Percentiles rank a stretch among this genome's conserved stretches.
Evolutionary conservation across 2,113 vertebrate species (phyloP).

Genomic region (Ginglymostoma cirratum): DNA sequence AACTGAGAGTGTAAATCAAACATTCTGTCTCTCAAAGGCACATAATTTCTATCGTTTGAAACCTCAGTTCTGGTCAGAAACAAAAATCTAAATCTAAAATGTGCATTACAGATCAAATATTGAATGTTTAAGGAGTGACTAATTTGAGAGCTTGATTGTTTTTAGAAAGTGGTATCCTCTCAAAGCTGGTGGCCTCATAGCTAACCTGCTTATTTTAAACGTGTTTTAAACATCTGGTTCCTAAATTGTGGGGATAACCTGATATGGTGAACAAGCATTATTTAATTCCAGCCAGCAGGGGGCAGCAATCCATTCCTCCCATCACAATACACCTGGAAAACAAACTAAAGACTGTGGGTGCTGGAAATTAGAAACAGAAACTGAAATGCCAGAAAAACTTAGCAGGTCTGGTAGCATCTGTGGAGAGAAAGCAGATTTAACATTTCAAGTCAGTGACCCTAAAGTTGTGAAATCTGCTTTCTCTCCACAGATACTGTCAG

Average conservation of each 20-base stretch:
- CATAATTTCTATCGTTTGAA: not conserved
- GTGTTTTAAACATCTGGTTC: not conserved
- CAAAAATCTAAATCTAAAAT: not conserved
- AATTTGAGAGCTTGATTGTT: not conserved
- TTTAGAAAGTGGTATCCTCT: not conserved
- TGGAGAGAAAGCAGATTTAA: too few species aligned
- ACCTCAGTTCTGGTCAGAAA: not conserved
- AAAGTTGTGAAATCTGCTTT: too few species aligned
- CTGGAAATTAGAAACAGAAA: too few species aligned
- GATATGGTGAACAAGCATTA: not conserved
- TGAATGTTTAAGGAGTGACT: not conserved
- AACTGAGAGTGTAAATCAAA: not conserved
- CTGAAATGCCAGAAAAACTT: too few species aligned
- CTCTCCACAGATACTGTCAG: too few species aligned
- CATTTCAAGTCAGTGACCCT: too few species aligned
- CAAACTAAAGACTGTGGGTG: too few species aligned
- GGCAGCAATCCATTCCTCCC: not conserved
- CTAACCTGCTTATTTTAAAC: not conserved
- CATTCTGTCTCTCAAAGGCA: not conserved
- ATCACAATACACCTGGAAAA: not conserved
- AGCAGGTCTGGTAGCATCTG: too few species aligned
- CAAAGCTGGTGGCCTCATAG: not conserved
- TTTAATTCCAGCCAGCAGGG: not conserved
- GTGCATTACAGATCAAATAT: not conserved
- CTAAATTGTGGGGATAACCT: not conserved